Base-by-base conservation (phyloP, 2,113 vertebrate species). In the Ibidorhyncha struthersii region DNA sequence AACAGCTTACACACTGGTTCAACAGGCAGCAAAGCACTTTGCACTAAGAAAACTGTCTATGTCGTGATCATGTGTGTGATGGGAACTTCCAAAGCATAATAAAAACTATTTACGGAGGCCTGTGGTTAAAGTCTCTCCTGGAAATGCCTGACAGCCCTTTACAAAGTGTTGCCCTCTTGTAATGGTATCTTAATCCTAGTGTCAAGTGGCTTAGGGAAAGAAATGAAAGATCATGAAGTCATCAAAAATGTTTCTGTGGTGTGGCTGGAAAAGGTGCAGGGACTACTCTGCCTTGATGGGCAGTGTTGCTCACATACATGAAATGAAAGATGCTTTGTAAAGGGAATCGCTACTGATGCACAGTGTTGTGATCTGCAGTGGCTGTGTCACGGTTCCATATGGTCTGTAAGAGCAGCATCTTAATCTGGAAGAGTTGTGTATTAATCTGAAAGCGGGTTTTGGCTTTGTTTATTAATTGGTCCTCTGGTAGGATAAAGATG, bases 21-120 rank as follows among this genome's bases (percentile, higher is more conserved):
- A 82, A 85, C 41, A 85, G 89, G 74, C 74, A 82, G 71, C 26
- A 91, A 88, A 88, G 63, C 74, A 90, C 82, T 80, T 83, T 91
- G 70, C 89, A 81, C 87, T 88, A 78, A 93, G 41, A 90, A 82
- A 70, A 91, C 73, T 80, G 50, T 91, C 38, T 70, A 27, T 4
- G 8, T 93, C 4, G 2, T 94, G 84, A 55, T 90, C 81, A 79
- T 3, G 0, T 87, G 43, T 92, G 86, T 86, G 82, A 70, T 83
- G 91, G 89, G 73, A 96, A 81, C 69, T 95, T 93, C n/a, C 22
- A 66, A 90, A 96, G 21, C 38, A 17, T 66, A 97, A 97, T 97
- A 97, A 97, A 97, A 87, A 41, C 45, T 67, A 83, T 49, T 94
- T 86, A 59, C 12, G 4, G 82, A 91, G 82, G 45, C 59, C 74